Evolutionary conservation across 2,113 vertebrate genomes (phyloP).

Genomic region (Nycticryphes semicollaris): DNA sequence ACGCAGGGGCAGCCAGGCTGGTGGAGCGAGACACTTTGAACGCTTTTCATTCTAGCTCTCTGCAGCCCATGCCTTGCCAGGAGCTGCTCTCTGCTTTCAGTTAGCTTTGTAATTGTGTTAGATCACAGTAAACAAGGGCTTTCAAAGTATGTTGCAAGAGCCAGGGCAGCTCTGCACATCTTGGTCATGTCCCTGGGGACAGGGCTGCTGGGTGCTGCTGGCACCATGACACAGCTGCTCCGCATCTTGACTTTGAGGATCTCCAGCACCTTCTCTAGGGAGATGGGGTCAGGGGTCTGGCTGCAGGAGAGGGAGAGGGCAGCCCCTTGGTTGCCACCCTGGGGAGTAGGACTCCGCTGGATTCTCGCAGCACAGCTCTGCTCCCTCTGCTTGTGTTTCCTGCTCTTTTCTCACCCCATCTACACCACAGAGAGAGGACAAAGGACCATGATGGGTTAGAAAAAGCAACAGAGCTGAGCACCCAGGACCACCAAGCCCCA

Average conservation of each 20-base stretch:
- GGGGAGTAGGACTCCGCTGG: background rate
- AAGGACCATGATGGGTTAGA: background rate
- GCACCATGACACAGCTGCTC: background rate
- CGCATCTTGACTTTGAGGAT: background rate
- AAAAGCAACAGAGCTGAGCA: background rate
- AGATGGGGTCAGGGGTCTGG: background rate
- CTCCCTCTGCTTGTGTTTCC: background rate
- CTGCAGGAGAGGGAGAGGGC: background rate
- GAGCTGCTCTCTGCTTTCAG: background rate
- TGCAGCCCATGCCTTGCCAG: background rate
- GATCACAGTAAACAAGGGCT: background rate
- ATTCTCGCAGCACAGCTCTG: background rate
- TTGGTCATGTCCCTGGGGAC: background rate
- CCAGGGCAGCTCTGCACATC: background rate
- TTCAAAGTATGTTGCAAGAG: background rate
- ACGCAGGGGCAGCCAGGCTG: background rate
- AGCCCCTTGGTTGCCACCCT: background rate
- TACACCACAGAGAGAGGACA: background rate
- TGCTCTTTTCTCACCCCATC: background rate
- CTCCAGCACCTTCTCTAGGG: background rate
- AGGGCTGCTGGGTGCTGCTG: background rate
- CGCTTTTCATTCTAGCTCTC: slow-evolving; percentile 10
- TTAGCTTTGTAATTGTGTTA: background rate
- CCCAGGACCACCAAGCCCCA: background rate
- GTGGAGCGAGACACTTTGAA: slow-evolving; percentile 1